A percentile compares a stretch with the other conserved stretches of the same genome.
phyloP scores from a whole-genome alignment of 2,113 vertebrate genomes.

The Dipodomys stephensi region DNA sequence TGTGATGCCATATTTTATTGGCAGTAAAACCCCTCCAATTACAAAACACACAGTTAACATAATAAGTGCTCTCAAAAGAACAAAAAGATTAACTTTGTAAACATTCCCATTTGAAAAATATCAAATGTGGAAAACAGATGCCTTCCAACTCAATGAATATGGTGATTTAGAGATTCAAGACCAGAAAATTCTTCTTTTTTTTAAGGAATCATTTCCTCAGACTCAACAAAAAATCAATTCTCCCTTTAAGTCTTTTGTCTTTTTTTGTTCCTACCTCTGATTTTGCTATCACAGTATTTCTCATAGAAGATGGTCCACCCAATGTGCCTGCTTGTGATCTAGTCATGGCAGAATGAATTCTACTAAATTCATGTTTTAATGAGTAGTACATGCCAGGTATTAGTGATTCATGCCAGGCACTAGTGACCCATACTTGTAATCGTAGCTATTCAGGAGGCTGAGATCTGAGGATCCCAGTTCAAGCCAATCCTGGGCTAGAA shows the following conservation, averaged over 20 bases:
- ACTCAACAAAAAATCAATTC: neutral
- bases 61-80: constrained; percentile 47
- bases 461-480: too few relatives aligned
- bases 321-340: neutral
- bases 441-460: too few relatives aligned
- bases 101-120: neutral
- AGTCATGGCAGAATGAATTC: neutral
- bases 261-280: neutral
- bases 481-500: too few relatives aligned
- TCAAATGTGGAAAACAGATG: neutral
- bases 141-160: constrained; percentile 18
- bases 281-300: neutral
- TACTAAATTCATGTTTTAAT: neutral
- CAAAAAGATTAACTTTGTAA: constrained; percentile 9
- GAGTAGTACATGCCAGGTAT: neutral
- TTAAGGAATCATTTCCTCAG: neutral
- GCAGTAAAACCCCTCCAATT: constrained; percentile 24
- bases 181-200: neutral
- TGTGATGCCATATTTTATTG: constrained; percentile 30
- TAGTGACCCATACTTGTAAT: too few relatives aligned
- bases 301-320: neutral
- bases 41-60: constrained; percentile 3
- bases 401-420: too few relatives aligned
- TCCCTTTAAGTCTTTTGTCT: neutral
- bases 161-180: neutral